Conservation (phyloP, 2,888 invertebrate genomes). For the Brachyopa scutellaris region DNA sequence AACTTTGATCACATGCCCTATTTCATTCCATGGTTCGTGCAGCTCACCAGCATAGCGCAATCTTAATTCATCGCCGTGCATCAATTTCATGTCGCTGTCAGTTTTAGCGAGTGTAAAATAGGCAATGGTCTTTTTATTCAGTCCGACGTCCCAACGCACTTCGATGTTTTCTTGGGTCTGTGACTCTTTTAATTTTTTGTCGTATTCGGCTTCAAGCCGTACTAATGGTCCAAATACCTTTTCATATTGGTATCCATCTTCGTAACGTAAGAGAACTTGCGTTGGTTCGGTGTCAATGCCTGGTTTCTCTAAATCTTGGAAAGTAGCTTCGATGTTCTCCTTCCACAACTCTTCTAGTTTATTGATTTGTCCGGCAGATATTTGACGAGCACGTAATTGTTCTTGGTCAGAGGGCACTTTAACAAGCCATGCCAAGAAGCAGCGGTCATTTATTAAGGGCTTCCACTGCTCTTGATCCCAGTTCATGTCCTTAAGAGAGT, state of each 20-base stretch:
- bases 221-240: constrained; percentile 98
- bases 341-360: constrained; percentile 99
- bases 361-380: constrained; percentile 98
- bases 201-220: constrained; percentile 98
- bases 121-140: constrained; percentile 98
- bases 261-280: constrained; percentile 90
- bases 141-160: constrained; percentile 98
- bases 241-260: constrained; percentile 99
- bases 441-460: constrained; percentile 97
- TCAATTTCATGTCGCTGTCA: constrained; percentile 98
- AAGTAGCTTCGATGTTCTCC: constrained; percentile 98
- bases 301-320: constrained; percentile 98
- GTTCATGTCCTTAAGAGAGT: constrained; percentile 98
- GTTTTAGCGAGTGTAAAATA: constrained; percentile 99
- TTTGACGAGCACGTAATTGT: constrained; percentile 96
- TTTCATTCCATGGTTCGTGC: constrained; percentile 98
- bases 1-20: constrained; percentile 98
- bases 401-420: constrained; percentile 99
- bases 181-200: constrained; percentile 97
- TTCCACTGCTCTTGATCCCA: constrained; percentile 99
- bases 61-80: constrained; percentile 99
- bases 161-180: constrained; percentile 99
- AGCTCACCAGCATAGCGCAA: constrained; percentile 95
- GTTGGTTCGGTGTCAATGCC: constrained; percentile 99
- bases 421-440: constrained; percentile 98